Evolutionary conservation across 2,797 vertebrate species (phyloP).

Genomic region (Sebastes wilsoni): DNA sequence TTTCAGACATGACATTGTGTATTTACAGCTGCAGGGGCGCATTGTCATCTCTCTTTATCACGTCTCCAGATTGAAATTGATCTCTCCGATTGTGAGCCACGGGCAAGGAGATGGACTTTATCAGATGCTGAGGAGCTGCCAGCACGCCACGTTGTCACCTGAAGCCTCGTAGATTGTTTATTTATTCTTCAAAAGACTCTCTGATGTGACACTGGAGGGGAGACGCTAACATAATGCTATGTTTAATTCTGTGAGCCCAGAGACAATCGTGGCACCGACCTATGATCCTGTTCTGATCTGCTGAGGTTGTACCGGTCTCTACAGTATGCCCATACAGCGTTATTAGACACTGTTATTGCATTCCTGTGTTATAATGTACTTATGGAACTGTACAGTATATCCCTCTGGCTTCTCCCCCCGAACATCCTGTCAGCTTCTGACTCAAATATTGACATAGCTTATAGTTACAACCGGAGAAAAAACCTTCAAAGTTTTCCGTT

Average conservation of each 20-base stretch:
- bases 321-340: constrained; percentile 30
- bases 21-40: constrained; percentile 73
- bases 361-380: constrained; percentile 47
- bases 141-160: constrained; percentile 68
- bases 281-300: constrained; percentile 30
- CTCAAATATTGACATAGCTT: constrained; percentile 76
- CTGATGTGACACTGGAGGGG: constrained; percentile 64
- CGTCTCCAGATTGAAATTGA: constrained; percentile 83
- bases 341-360: constrained; percentile 60
- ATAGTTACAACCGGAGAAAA: constrained; percentile 56
- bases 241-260: constrained; percentile 54
- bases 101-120: constrained; percentile 77
- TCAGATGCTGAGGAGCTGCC: constrained; percentile 75
- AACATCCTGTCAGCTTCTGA: constrained; percentile 58
- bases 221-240: constrained; percentile 45
- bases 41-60: constrained; percentile 80
- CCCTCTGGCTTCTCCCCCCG: constrained; percentile 40
- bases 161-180: constrained; percentile 71
- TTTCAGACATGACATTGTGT: constrained; percentile 77
- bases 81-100: constrained; percentile 76
- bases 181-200: constrained; percentile 76
- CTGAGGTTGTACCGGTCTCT: constrained; percentile 30
- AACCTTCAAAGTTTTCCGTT: constrained; percentile 46
- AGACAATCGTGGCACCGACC: constrained; percentile 34
- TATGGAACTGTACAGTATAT: constrained; percentile 53